Evolutionary conservation across 2,113 vertebrate genomes (phyloP), one percentile per base, ranked within the genome.

Genomic region (Neodon shergylaensis): DNA sequence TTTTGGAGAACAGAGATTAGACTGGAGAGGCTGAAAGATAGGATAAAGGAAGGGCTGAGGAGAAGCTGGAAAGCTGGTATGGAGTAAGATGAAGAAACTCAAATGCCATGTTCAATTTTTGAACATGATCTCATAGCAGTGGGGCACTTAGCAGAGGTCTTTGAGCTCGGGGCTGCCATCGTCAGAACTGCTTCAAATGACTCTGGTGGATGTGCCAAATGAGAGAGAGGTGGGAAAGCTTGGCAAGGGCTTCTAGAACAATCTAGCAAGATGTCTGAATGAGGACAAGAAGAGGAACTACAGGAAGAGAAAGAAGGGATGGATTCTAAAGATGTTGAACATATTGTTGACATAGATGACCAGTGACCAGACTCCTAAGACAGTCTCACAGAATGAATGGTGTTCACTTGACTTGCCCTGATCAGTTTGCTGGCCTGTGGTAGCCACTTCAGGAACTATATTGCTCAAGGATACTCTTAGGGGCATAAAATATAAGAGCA

Each of bases 1-100:
- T 98, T 98, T 96, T 54, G 92, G 96, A 97, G 82, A 94, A 65
- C n/a, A 47, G 94, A n/a, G 96, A 98, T 98, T 98, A 98, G 92
- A 88, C 33, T 96, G 88, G 78, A 97, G 94, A 94, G 97, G 88
- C 54, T 94, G 63, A 61, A 58, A 91, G 96, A 96, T 91, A 96
- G 95, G 88, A 68, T 86, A 95, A 83, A 88, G 78, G n/a, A 95
- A 94, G 88, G 81, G 49, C 65, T 33, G 88, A 42, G 92, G 92
- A 96, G 94, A 90, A 63, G 52, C 11, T 39, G 73, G 94, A 87
- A 88, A 94, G 88, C 92, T 94, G 81, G 93, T 87, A 26, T 94
- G 73, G 54, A 17, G 78, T 39, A 76, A 94, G 81, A 91, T 49
- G 88, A 92, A 94, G 92, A 95, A 94, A 82, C 26, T 24, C 58